These are phyloP conservation scores for Gallinago jamesoni DNA, from an alignment of 2,113 vertebrate species.

Conservation along the genomic window DNA sequence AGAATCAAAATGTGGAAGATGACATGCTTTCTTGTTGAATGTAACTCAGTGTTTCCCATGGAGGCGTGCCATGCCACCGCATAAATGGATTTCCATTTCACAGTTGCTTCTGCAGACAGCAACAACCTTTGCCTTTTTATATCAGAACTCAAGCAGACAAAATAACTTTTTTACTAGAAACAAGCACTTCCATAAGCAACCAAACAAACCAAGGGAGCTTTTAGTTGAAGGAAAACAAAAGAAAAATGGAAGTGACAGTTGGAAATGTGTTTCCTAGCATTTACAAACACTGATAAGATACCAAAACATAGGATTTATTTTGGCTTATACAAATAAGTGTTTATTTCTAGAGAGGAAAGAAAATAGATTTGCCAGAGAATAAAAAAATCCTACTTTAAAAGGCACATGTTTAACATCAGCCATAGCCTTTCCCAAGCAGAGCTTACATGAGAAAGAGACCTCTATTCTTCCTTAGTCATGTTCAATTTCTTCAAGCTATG, in stretches of 20 bases:
- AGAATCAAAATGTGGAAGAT: neutral
- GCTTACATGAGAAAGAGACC: neutral
- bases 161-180: neutral
- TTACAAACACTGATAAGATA: constrained; percentile 33
- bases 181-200: neutral
- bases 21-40: neutral
- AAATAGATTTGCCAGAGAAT: constrained; percentile 35
- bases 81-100: neutral
- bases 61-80: neutral
- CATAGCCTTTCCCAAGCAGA: neutral
- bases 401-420: constrained; percentile 34
- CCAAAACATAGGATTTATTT: constrained; percentile 25
- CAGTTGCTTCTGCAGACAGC: neutral
- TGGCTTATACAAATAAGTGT: neutral
- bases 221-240: neutral
- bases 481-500: neutral
- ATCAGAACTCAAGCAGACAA: neutral
- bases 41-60: neutral
- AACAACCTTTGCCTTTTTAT: neutral
- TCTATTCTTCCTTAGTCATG: neutral
- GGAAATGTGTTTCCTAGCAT: constrained; percentile 5
- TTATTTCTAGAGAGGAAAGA: constrained; percentile 11
- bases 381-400: constrained; percentile 6
- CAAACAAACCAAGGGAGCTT: neutral
- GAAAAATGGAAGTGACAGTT: neutral